Percentiles rank a stretch among this genome's conserved stretches.
Conservation (phyloP, 2,797 vertebrate genomes). For the Pangasius macronema region DNA sequence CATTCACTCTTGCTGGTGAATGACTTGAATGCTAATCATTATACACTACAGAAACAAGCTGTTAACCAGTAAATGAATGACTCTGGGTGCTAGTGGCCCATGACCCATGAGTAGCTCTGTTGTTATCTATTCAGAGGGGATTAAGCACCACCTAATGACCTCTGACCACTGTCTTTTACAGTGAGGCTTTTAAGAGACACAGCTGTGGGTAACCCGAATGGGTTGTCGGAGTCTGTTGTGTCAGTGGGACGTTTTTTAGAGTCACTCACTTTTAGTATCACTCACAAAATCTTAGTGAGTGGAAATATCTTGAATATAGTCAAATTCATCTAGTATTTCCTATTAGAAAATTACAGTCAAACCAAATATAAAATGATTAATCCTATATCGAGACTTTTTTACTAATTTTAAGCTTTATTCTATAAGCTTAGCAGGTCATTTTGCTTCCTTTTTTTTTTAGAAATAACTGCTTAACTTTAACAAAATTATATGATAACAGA, state of each 20-base stretch:
- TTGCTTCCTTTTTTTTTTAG: not conserved
- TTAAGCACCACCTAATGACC: not conserved
- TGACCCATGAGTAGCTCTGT: not conserved
- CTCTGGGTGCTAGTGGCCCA: not conserved
- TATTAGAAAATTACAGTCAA: not conserved
- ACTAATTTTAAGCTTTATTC: not conserved
- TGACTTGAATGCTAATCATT: conserved; percentile 26
- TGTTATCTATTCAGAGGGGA: not conserved
- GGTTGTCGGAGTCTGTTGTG: too few species aligned
- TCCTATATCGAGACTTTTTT: not conserved
- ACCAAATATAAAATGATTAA: not conserved
- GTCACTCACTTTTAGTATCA: too few species aligned
- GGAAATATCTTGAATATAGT: not conserved
- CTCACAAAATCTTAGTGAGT: not conserved
- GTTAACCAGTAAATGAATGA: conserved; percentile 7
- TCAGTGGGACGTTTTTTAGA: too few species aligned
- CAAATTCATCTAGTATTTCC: not conserved
- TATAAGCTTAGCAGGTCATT: not conserved
- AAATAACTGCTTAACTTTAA: not conserved
- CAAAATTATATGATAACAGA: not conserved
- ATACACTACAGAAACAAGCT: not conserved
- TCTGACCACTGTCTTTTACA: conserved; percentile 5
- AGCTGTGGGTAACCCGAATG: too few species aligned
- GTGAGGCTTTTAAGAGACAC: conserved; percentile 3
- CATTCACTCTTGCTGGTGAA: conserved; percentile 8